These are phyloP conservation scores for Lagopus leucura DNA, from an alignment of 2,113 vertebrate species.

Conservation along the genomic window DNA sequence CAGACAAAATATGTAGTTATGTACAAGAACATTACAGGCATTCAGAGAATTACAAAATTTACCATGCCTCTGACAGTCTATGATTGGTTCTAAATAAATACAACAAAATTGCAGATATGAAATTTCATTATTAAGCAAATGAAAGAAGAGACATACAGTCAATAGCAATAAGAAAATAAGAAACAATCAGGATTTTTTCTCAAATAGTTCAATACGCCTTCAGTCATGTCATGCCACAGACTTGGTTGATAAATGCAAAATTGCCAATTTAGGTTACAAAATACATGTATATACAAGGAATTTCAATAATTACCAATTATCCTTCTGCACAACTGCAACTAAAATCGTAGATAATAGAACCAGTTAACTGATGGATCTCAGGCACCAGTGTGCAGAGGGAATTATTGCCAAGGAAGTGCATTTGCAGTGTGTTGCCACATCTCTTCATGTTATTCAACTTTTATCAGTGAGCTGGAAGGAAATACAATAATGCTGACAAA, in stretches of 20 bases:
- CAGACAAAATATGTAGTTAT: background rate
- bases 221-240: background rate
- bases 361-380: background rate
- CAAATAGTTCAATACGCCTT: background rate
- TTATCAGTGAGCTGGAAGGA: background rate
- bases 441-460: background rate
- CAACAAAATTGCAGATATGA: background rate
- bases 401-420: background rate
- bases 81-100: background rate
- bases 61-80: background rate
- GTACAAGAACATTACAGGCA: background rate
- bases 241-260: background rate
- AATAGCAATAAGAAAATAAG: background rate
- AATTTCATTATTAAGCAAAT: background rate
- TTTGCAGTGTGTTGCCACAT: background rate
- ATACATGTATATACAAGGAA: background rate
- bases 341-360: background rate
- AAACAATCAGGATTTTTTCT: background rate
- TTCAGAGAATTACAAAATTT: background rate
- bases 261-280: background rate
- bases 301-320: background rate
- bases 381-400: background rate
- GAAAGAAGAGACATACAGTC: rapidly evolving
- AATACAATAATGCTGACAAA: background rate
- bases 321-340: background rate